Conservation (phyloP, 2,797 vertebrate species). For the Rachycentron canadum region DNA sequence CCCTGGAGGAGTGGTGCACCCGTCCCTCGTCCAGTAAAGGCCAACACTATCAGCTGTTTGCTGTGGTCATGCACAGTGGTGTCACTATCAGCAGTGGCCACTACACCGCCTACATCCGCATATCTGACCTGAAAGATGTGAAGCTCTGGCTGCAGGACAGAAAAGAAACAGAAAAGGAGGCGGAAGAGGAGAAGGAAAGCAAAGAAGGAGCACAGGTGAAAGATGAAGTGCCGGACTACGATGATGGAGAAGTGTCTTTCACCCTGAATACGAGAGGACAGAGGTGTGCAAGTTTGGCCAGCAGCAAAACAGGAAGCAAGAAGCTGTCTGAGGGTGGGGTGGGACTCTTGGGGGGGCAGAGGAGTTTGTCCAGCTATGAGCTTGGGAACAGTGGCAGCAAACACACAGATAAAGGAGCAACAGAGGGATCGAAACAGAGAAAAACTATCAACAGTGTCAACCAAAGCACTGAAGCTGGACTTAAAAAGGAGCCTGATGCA, state of each 20-base stretch:
- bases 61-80: conserved; percentile 98
- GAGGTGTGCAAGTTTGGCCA: conserved; percentile 8
- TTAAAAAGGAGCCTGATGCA: conserved; percentile 62
- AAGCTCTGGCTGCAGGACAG: conserved; percentile 58
- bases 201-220: conserved; percentile 62
- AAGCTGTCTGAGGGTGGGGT: conserved; percentile 89
- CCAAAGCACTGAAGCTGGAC: conserved; percentile 54
- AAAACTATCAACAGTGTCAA: conserved; percentile 52
- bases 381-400: conserved; percentile 82
- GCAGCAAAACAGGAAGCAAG: conserved; percentile 87
- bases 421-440: conserved; percentile 78
- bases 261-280: conserved; percentile 76
- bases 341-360: conserved; percentile 94
- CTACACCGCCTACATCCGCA: conserved; percentile 94
- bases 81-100: conserved; percentile 98
- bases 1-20: conserved; percentile 96
- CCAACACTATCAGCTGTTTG: conserved; percentile 93
- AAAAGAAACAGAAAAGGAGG: conserved; percentile 42
- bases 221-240: conserved; percentile 86
- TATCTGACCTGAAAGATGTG: conserved; percentile 87
- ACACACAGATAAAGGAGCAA: conserved; percentile 83
- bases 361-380: conserved; percentile 89
- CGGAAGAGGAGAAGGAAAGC: conserved; percentile 73
- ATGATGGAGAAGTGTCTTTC: conserved; percentile 90
- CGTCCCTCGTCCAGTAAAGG: conserved; percentile 75